Evolutionary conservation across 2,888 invertebrate species (phyloP), one percentile per base, ranked within the genome.

Genomic region (Papilio protenor): DNA sequence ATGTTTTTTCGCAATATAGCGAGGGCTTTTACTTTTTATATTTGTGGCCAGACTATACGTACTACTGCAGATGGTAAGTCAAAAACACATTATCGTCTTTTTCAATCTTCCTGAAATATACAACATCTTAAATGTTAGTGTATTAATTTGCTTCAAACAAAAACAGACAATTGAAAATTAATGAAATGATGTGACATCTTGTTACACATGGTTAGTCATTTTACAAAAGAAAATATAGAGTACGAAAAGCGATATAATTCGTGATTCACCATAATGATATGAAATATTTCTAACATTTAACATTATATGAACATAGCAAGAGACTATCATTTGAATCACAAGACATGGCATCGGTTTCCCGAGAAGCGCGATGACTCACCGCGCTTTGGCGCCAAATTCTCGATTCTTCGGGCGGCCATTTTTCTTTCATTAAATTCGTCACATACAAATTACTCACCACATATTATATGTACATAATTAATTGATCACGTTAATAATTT

Each of bases 241-340:
- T 18, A 45, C 12, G 45, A 70, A 45, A 23, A 55, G 16, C 59
- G 61, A 76, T 45, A 72, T 23, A 71, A 18, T 27, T 57, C 16
- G 40, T 75, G 78, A 78, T 16, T 74, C 76, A 78, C 64, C n/a
- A 27, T 57, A 47, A 45, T 75, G 47, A 75, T 18, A 72, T 8
- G 23, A 64, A 40, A 45, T 64, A 75, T 71, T 55, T 23, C 59
- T 18, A 40, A 57, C 40, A 74, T 61, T 64, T 71, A 71, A 70
- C 71, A 75, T 27, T 16, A 72, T 21, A 21, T 45, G 40, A 78
- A 18, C 64, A 57, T 40, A 74, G 52, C 72, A 80, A 77, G 79
- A 80, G 76, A 47, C 73, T 77, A 77, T 79, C 73, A 76, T 79
- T 83, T 83, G 83, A 84, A 79, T 84, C 84, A 85, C 78, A 80